These are phyloP conservation scores for Triplophysa rosa DNA, from an alignment of 2,113 vertebrate genomes.

Conservation along the genomic window DNA sequence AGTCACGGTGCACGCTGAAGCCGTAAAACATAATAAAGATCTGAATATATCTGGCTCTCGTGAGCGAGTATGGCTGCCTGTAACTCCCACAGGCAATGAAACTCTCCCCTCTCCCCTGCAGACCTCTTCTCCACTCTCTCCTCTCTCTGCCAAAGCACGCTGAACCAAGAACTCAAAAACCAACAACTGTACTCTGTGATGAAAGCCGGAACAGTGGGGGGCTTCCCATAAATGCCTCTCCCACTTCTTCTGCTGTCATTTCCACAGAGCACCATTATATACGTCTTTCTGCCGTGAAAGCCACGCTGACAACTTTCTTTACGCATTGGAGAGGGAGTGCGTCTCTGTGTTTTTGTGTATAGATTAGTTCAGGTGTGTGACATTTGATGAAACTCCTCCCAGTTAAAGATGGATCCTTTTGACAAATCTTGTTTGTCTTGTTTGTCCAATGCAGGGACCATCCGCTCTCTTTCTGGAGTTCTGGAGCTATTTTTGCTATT, in stretches of 20 bases:
- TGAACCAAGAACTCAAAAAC: slow-evolving; percentile 70
- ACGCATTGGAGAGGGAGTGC: neutral
- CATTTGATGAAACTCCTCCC: slow-evolving; percentile 10
- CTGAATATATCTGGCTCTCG: slow-evolving; percentile 15
- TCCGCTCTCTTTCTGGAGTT: too few relatives aligned
- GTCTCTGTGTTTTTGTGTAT: neutral
- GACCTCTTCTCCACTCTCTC: neutral
- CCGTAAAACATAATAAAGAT: slow-evolving; percentile 32
- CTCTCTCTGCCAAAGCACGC: slow-evolving; percentile 59
- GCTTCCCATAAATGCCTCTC: slow-evolving; percentile 66
- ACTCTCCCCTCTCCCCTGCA: slow-evolving; percentile 2
- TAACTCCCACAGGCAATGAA: slow-evolving; percentile 29
- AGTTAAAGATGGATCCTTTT: neutral
- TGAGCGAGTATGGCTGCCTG: slow-evolving; percentile 13
- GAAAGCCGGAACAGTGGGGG: slow-evolving; percentile 59
- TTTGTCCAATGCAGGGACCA: slow-evolving; percentile 48
- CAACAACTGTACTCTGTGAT: slow-evolving; percentile 71
- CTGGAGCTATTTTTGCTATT: too few relatives aligned
- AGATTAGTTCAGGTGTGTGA: slow-evolving; percentile 15
- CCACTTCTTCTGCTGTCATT: slow-evolving; percentile 35
- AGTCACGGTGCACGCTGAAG: neutral
- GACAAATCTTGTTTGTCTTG: slow-evolving; percentile 61
- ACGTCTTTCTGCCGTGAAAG: slow-evolving; percentile 2
- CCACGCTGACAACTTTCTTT: slow-evolving; percentile 25
- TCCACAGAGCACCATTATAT: slow-evolving; percentile 23